Base-by-base conservation (phyloP, 2,113 vertebrate genomes). In the Caracal caracal region DNA sequence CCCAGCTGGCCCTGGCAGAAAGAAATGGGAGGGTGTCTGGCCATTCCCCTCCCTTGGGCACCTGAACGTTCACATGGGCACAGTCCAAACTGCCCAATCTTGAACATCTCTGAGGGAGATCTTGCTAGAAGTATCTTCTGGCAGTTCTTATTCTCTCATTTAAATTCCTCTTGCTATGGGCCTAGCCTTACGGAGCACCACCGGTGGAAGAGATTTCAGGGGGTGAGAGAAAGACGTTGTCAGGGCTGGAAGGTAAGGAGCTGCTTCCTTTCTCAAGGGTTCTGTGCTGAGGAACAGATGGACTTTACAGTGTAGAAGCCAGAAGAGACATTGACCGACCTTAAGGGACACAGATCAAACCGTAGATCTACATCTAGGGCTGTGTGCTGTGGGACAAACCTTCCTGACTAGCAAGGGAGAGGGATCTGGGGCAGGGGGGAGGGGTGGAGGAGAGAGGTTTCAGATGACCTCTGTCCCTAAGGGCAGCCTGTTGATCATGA, bases 371-470 rank as follows among this genome's bases (percentile, higher is more conserved):
- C 26, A 40, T 30, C 53, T 51, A 10, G 8, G 33, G 81, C 30
- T 6, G 37, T 24, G 35, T 51, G 8, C 4, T 3, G 40, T 16
- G 6, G 11, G 43, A 40, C 28, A 20, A 4, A 10, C 12, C 24
- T n/a, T 19, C 47, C 49, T 3, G 26, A 33, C 53, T 15, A 33
- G 26, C 26, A 20, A 49, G 40, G 33, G 20, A 61, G 20, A 19
- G 6, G 28, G 20, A 22, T 19, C 30, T 49, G 2, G 43, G 35
- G 8, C 1, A 1, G 11, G 22, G 35, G 13, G 11, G 20, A 28
- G 28, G 10, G 0, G 11, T 3, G 2, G 82, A 63, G 35, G 40
- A 28, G 37, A 26, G 17, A 1, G 4, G 1, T 35, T 22, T 37
- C 43, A 5, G 70, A 2, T 43, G n/a, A 40, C 6, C 51, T 51